phyloP scores from a whole-genome alignment of 2,113 vertebrate species.

The Leucopsar rothschildi region DNA sequence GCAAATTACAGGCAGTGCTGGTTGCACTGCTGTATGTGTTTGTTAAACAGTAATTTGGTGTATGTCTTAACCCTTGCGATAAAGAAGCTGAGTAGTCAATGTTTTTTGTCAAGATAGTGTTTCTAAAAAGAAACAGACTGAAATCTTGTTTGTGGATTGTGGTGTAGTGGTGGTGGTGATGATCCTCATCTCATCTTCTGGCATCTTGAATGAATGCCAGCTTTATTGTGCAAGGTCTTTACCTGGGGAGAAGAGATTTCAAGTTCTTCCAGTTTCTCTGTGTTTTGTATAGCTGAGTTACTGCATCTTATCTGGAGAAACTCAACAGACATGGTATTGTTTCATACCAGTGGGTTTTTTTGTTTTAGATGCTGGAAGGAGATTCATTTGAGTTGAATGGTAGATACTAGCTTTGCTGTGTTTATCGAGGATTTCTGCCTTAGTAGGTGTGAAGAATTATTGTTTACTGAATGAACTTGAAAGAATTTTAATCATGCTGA shows the following conservation, averaged over 20 bases:
- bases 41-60: not conserved
- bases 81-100: not conserved
- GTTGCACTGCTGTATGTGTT: not conserved
- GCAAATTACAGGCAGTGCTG: not conserved
- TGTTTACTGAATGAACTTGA: not conserved
- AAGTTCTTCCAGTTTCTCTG: slow-evolving; percentile 38
- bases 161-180: not conserved
- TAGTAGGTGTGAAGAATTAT: not conserved
- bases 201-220: not conserved
- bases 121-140: not conserved
- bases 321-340: not conserved
- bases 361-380: not conserved
- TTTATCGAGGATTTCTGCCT: not conserved
- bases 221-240: slow-evolving; percentile 3
- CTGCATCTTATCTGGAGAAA: not conserved
- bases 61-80: not conserved
- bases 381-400: not conserved
- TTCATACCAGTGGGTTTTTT: not conserved
- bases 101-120: not conserved
- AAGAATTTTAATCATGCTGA: not conserved
- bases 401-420: not conserved
- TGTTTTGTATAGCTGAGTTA: not conserved
- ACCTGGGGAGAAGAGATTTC: slow-evolving; percentile 17
- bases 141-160: not conserved
- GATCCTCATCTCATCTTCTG: not conserved